Base-by-base conservation (phyloP, 35 echinoderm and acorn worm genomes). In the Ophioderma brevispina region DNA sequence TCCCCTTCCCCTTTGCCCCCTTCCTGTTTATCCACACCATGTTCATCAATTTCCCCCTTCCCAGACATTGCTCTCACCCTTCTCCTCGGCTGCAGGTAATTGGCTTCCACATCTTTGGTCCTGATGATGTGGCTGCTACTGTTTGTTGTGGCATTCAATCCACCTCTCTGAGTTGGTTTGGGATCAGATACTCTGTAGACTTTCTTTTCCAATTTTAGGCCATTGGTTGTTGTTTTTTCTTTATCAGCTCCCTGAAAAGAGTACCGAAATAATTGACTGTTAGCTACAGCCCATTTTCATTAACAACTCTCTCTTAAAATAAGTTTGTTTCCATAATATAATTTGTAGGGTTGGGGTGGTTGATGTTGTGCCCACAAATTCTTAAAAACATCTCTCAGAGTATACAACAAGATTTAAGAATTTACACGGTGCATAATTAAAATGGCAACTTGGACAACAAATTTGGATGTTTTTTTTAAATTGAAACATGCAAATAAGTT, bases 191-290 rank as follows among this genome's bases (percentile, higher is more conserved):
- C 70, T 6, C 90, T 81, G 40, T 89, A 86, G 38, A 80, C 87
- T 28, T 88, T 90, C 59, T 90, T 92, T 38, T 92, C 86, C 32
- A 83, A 31, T 75, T 90, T 90, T n/a, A n/a, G 4, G 75, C 81
- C 80, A 82, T 70, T 28, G 85, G 86, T 19, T 95, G 96, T 49
- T 92, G n/a, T n/a, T n/a, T n/a, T 94, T 37, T 84, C 92, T 75
- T 94, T 98, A 33, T 98, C 96, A 33, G 96, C 96, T 98, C 96
- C 76, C 96, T 98, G 86, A 30, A 82, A 55, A n/a, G n/a, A n/a
- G n/a, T n/a, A n/a, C n/a, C n/a, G n/a, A n/a, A n/a, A n/a, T n/a
- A n/a, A n/a, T n/a, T n/a, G n/a, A n/a, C n/a, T n/a, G n/a, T n/a
- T n/a, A n/a, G n/a, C n/a, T n/a, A n/a, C n/a, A n/a, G n/a, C n/a